Conservation (phyloP, 1,140 invertebrate genomes). For the Nixonia krombeini region DNA sequence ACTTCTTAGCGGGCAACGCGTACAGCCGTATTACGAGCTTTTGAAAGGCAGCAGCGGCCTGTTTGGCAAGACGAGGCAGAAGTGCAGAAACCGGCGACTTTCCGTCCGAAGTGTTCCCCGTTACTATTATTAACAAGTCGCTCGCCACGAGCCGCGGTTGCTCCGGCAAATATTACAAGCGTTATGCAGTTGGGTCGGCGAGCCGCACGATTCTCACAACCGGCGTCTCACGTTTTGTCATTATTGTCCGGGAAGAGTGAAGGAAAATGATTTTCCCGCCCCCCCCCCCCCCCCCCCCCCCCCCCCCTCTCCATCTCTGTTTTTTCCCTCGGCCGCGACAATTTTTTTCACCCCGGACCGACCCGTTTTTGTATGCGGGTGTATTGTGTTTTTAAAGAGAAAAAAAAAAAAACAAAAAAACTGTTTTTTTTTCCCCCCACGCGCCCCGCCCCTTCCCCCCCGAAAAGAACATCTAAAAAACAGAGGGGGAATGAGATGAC, state of each 20-base stretch:
- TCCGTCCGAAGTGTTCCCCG: conserved; percentile 22
- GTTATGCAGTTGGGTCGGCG: conserved; percentile 20
- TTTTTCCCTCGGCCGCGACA: no score
- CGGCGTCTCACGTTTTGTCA: conserved; percentile 44
- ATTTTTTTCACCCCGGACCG: no score
- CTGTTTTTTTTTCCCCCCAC: no score
- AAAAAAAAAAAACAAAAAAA: no score
- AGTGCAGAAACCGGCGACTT: conserved; percentile 13
- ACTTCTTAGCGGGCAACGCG: conserved; percentile 1
- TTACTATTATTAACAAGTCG: conserved; percentile 27
- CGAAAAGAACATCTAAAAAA: no score
- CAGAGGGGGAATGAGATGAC: no score
- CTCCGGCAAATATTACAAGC: conserved; percentile 26
- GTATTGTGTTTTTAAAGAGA: no score
- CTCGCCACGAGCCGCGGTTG: conserved; percentile 30
- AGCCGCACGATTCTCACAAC: conserved; percentile 35
- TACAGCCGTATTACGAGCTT: conserved; percentile 23
- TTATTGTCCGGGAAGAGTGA: conserved; percentile 34
- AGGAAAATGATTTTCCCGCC: no score
- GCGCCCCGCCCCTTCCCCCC: no score
- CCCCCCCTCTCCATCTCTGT: no score
- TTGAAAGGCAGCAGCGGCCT: conserved; percentile 25
- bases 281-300: no score
- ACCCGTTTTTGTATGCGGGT: no score
- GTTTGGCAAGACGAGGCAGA: conserved; percentile 24